Base-by-base conservation (phyloP, 1,140 invertebrate species). In the Lysiphlebus fabarum region DNA sequence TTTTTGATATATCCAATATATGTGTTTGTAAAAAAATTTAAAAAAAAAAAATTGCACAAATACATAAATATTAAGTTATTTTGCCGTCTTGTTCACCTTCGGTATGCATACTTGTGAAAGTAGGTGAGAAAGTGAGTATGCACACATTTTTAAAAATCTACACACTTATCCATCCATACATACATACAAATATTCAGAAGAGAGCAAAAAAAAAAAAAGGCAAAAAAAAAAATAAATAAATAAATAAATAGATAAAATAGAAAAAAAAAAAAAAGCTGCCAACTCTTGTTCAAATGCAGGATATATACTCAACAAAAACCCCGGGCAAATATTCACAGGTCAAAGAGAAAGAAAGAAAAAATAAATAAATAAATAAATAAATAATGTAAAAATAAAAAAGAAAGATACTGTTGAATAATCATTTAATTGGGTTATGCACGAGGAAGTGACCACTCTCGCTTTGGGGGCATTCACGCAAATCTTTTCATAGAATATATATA, bases 341-440 rank as follows among this genome's bases (percentile, higher is more conserved):
- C 17, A 41, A 36, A 40, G 40, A 48, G 51, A 60, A 37, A 8
- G 34, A 43, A 10, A 42, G 11, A 17, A 48, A 43, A 44, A 14
- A 45, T 47, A 51, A 43, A 42, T 38, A 34, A 38, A 48, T 53
- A 44, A 14, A 45, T 47, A 51, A 43, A 42, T 38, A 34, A 38
- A 61, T 43, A 45, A 40, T 34, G 42, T 5, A 59, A 62, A 41
- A 50, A 47, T 48, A 44, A 50, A 47, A 50, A 59, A 38, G 60
- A 64, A 38, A 58, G 57, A 43, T 11, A 61, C 67, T 64, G 70
- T 77, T 76, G 70, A 75, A 72, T 78, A 78, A 78, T 77, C 75
- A 65, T 59, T 67, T 75, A 78, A 78, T 77, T 77, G 62, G 76
- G 75, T 76, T 78, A 73, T 69, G 72, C 73, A 77, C 68, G 73